phyloP scores from a whole-genome alignment of 2,797 vertebrate species.

The Sebastes oblongus region DNA sequence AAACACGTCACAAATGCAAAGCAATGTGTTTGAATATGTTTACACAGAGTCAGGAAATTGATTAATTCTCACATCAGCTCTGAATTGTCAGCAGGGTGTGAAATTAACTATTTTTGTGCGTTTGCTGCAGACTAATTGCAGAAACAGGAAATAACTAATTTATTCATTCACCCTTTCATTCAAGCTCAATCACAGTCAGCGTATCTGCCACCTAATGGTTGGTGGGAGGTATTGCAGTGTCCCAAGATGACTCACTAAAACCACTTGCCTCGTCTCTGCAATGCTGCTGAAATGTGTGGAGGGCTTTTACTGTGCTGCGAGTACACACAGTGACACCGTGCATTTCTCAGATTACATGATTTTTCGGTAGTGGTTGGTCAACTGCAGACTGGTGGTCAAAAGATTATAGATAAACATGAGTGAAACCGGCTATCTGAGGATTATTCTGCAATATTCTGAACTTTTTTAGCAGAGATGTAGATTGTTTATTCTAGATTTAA shows the following conservation, averaged over 20 bases:
- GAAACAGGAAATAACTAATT: conserved; percentile 6
- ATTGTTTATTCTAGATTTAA: neutral
- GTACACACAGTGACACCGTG: neutral
- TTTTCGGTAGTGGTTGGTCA: neutral
- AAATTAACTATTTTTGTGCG: conserved; percentile 9
- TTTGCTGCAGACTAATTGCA: neutral
- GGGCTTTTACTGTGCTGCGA: neutral
- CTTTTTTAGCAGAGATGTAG: neutral
- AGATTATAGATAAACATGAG: neutral
- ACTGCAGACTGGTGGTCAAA: neutral
- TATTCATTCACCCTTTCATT: conserved; percentile 14
- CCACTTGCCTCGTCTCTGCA: neutral
- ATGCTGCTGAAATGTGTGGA: neutral
- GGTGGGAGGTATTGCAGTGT: neutral
- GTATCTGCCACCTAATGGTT: neutral
- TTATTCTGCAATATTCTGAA: neutral
- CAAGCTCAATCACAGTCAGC: neutral
- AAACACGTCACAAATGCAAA: conserved; percentile 20
- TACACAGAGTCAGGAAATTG: neutral
- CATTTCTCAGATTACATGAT: neutral
- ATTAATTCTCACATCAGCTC: neutral
- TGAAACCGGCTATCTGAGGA: neutral
- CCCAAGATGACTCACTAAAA: neutral
- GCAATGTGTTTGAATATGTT: conserved; percentile 23
- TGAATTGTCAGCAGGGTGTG: conserved; percentile 5